Evolutionary conservation across 2,888 invertebrate genomes (phyloP).

Genomic region (Heliconius erato): DNA sequence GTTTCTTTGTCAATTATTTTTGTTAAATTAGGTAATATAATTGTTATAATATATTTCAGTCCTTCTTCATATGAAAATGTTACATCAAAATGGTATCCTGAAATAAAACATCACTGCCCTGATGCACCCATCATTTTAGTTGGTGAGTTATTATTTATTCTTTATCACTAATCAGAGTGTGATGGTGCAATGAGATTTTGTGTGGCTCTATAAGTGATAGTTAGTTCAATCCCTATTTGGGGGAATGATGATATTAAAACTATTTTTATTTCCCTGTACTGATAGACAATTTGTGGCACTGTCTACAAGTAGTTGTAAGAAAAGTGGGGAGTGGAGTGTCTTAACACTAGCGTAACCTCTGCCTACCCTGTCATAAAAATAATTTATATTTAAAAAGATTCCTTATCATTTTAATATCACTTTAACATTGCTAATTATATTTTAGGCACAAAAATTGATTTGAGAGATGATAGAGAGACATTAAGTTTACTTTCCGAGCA

Average conservation of each 20-base stretch:
- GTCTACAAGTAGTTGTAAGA: background rate
- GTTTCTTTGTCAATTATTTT: background rate
- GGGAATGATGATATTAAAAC: background rate
- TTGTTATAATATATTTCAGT: constrained; percentile 81
- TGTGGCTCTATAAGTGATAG: background rate
- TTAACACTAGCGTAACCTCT: background rate
- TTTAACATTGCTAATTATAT: constrained; percentile 38
- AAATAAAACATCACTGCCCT: constrained; percentile 99
- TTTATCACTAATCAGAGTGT: background rate
- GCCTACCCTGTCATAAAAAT: background rate
- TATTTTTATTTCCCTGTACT: background rate
- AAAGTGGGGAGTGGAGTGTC: too few species aligned
- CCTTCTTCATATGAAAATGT: constrained; percentile 99
- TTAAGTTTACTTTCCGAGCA: constrained; percentile 96
- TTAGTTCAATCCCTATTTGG: background rate
- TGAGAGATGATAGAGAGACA: constrained; percentile 98
- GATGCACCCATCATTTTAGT: constrained; percentile 99
- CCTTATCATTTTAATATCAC: too few species aligned
- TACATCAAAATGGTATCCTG: constrained; percentile 99
- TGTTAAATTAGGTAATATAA: background rate
- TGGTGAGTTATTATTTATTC: constrained; percentile 87
- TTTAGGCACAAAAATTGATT: constrained; percentile 98
- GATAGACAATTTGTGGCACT: background rate
- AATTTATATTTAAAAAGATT: too few species aligned
- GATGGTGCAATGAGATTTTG: background rate